phyloP scores from a whole-genome alignment of 2,113 vertebrate genomes.

The Tragelaphus imberbis region DNA sequence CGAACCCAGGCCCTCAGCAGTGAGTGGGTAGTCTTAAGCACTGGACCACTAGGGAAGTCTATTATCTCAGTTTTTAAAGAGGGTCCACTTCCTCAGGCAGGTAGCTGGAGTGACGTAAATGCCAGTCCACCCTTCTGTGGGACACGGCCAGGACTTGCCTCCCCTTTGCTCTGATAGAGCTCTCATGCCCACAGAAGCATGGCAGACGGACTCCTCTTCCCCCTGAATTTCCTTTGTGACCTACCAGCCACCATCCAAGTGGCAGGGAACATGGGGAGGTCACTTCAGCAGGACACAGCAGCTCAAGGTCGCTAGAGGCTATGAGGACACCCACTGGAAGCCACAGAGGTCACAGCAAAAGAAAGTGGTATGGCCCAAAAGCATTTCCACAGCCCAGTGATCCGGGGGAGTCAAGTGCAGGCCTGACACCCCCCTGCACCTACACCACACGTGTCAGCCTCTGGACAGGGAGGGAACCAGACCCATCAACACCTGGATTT shows the following conservation, averaged over 20 bases:
- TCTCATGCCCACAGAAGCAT: background rate
- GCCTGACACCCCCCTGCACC: background rate
- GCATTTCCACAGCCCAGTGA: background rate
- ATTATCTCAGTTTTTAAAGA: no score
- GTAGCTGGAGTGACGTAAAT: background rate
- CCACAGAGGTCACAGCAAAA: background rate
- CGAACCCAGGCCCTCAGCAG: background rate
- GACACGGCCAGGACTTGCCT: background rate
- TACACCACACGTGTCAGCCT: no score
- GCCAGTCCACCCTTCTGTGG: background rate
- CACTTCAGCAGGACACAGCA: background rate
- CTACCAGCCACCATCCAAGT: background rate
- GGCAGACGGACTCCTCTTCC: background rate
- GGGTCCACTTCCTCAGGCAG: background rate
- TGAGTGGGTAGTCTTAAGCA: background rate
- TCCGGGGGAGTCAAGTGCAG: fast-evolving
- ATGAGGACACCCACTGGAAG: no score
- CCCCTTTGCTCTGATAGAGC: background rate
- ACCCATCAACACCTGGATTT: background rate
- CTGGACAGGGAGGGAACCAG: background rate
- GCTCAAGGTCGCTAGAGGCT: background rate
- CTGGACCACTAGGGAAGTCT: background rate
- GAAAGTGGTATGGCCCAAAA: background rate
- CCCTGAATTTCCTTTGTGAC: background rate
- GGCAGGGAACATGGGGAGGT: background rate